Conservation (phyloP, 1,140 invertebrate genomes). For the Schlechtendalia chinensis region DNA sequence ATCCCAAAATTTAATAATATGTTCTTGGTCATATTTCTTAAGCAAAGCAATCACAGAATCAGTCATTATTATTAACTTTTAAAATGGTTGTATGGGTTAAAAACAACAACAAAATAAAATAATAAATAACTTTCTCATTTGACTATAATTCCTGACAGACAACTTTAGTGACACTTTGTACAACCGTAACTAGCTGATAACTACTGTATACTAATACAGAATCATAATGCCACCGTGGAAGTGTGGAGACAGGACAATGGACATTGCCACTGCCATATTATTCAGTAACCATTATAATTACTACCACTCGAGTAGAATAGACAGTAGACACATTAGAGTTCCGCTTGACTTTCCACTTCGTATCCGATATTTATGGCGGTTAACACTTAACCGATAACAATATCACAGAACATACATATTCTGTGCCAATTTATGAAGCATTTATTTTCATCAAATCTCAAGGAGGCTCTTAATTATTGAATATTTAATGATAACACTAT, state of each 20-base stretch:
- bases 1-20: conserved; percentile 82
- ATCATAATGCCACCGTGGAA: background rate
- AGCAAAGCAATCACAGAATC: conserved; percentile 56
- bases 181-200: too few relatives aligned
- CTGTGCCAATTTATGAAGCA: too few relatives aligned
- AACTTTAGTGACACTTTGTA: too few relatives aligned
- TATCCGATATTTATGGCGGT: conserved; percentile 4
- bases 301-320: too few relatives aligned
- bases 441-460: background rate
- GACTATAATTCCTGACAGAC: background rate
- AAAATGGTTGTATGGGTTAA: background rate
- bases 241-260: too few relatives aligned
- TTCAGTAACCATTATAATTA: too few relatives aligned
- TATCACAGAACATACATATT: too few relatives aligned
- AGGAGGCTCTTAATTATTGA: background rate
- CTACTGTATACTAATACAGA: background rate
- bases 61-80: conserved; percentile 52
- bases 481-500: background rate
- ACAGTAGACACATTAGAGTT: too few relatives aligned
- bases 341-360: background rate
- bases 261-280: too few relatives aligned
- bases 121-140: too few relatives aligned
- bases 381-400: background rate
- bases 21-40: conserved; percentile 67
- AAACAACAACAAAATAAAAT: too few relatives aligned